Percentiles rank a stretch among this genome's conserved stretches.
Conservation (phyloP, 2,113 vertebrate genomes). For the Elephantulus edwardii region DNA sequence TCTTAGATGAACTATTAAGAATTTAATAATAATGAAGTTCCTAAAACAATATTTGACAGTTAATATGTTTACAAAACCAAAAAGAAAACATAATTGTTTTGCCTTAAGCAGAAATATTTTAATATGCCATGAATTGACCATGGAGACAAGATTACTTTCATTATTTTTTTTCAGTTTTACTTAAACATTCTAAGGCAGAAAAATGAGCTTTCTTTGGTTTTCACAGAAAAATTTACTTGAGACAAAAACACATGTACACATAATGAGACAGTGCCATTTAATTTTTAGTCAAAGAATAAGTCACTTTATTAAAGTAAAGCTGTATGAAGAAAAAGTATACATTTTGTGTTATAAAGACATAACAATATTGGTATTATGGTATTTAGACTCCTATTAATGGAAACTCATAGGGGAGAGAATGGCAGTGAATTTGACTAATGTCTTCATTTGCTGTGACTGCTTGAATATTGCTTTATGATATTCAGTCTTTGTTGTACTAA, state of each 20-base stretch:
- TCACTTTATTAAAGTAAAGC: background rate
- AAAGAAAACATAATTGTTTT: background rate
- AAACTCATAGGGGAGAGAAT: background rate
- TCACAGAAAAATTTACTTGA: background rate
- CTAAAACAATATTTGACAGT: background rate
- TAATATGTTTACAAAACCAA: background rate
- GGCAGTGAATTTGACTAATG: background rate
- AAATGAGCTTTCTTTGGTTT: background rate
- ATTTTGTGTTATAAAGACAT: background rate
- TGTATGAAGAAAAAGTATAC: background rate
- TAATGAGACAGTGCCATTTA: background rate
- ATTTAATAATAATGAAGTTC: background rate
- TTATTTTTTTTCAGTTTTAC: background rate
- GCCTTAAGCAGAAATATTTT: background rate
- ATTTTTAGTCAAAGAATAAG: background rate
- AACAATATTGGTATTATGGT: background rate
- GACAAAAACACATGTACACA: background rate
- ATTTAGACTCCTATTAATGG: background rate
- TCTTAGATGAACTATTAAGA: background rate
- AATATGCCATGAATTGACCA: background rate
- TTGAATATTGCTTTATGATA: background rate
- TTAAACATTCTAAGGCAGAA: background rate
- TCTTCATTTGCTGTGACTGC: background rate
- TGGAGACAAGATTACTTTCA: background rate
- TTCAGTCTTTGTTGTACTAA: slow-evolving; percentile 5